Base-by-base conservation (phyloP, 2,113 vertebrate species). In the Phalacrocorax brasilianus region DNA sequence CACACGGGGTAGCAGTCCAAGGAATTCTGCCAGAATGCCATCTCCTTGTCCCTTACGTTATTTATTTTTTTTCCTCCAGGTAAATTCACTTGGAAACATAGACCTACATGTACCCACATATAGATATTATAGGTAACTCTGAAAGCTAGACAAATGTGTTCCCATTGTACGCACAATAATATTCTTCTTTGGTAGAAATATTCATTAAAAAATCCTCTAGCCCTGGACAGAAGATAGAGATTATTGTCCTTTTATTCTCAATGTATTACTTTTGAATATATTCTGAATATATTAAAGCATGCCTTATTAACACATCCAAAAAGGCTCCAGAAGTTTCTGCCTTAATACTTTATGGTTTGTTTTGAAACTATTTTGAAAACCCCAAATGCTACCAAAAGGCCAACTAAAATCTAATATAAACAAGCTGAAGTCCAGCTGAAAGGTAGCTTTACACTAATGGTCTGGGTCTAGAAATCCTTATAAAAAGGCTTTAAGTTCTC, bases 391-490 rank as follows among this genome's bases (percentile, higher is more conserved):
- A 79, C 45, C 26, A 53, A 53, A 95, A 87, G 49, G 22, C 77
- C 75, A 81, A 44, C 59, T 88, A 61, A 94, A 95, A 76, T 88
- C 75, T 70, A 66, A 62, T 83, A 75, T 66, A 95, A 88, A 89
- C 63, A 78, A 86, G 74, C 84, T 92, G 79, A 95, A 90, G 79
- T 73, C 53, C 88, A 91, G 35, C 83, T 89, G 73, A 92, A 94
- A 89, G 85, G 42, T 59, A 97, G 80, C 70, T 93, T 93, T 96
- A 49, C 42, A 16, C 49, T 90, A 90, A 93, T 90, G 75, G 85
- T 65, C 40, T 61, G 63, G 20, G 38, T 86, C 63, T 77, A 77
- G 83, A 67, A 90, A 93, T 76, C 67, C 59, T 62, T 93, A 80
- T 56, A 66, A 91, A 89, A 85, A 67, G 62, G 53, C 74, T 89